Base-by-base conservation (phyloP, 2,797 vertebrate species). In the Acanthiza pusilla region DNA sequence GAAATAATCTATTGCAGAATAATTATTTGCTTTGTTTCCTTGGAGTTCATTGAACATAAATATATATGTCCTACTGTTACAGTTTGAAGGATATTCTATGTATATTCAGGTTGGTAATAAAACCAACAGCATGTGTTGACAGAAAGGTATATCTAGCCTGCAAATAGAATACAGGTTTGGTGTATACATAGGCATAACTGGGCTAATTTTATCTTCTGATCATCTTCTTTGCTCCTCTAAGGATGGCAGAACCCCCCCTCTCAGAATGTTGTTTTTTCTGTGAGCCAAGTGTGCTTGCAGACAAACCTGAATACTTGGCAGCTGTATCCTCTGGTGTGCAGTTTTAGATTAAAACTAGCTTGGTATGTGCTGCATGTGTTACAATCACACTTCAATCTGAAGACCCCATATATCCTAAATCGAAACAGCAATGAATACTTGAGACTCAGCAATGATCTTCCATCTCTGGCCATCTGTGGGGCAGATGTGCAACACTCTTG, bases 321-420 rank as follows among this genome's bases (percentile, higher is more conserved):
- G 73, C 36, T 88, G 36, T 25, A 53, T 48, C 36, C 50, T 62
- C 5, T 5, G 29, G 62, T 42, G 78, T 86, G 62, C 60, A 88
- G 62, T 50, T 87, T 76, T 54, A 94, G 71, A 95, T 82, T 84
- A 93, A 95, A 91, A 82, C 83, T 85, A 63, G 12, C 27, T 81
- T 30, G 60, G 26, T 85, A 86, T 88, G 73, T 72, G 79, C 57
- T 91, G 75, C 83, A 78, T 38, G 40, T 93, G 77, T 58, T 94
- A 60, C 29, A 87, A 77, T 76, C 84, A 61, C 60, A 91, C 90
- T 89, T 92, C 77, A 79, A 0, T 76, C 57, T 85, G 83, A 93
- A 94, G 40, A 29, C 63, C 57, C 47, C 53, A 67, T 82, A 71
- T 40, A 85, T 51, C 53, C 71, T 81, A 70, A 90, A 82, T 5